Evolutionary conservation across 1,140 invertebrate species (phyloP), one percentile per base, ranked within the genome.

Genomic region (Oppia nitens): DNA sequence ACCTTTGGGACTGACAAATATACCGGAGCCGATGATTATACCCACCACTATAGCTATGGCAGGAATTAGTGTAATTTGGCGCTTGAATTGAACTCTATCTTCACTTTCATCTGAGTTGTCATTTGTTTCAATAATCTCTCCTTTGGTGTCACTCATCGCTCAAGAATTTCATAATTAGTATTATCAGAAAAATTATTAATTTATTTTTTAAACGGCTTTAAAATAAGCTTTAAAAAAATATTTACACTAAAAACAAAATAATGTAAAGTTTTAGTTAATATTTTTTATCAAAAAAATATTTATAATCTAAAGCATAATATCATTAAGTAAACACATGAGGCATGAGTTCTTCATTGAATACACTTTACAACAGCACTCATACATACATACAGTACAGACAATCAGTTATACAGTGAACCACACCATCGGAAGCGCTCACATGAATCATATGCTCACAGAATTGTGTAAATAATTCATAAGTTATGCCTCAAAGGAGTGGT

Each of bases 1-100:
- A 56, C 92, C 87, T 68, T 87, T 93, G 0, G 95, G 94, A 0
- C 91, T 92, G 17, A 98, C 85, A 70, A 98, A 98, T 69, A 98
- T 97, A 25, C 81, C 81, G 2, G 87, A 81, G 0, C 91, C 91
- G 53, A 94, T 81, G 63, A 95, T 94, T 57, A 92, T 84, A 50
- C 90, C 90, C 11, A 93, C 81, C 64, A 93, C 91, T 65, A 93
- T 90, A 1, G 86, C 83, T 12, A 91, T 83, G 24, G 90, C 91
- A 72, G 93, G 88, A 48, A 89, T 67, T 26, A 97, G 72, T 0
- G 85, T 83, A 27, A 97, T 77, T 70, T 90, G 82, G 64, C 88
- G 87, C 71, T 88, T 86, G 69, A 93, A 53, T 9, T 60, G 40
- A 17, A 49, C 50, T 27, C 51, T 50, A 20, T 50, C 24, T 20